These are phyloP conservation scores for Eulacestoma nigropectus DNA, from an alignment of 2,113 vertebrate species.

Conservation along the genomic window DNA sequence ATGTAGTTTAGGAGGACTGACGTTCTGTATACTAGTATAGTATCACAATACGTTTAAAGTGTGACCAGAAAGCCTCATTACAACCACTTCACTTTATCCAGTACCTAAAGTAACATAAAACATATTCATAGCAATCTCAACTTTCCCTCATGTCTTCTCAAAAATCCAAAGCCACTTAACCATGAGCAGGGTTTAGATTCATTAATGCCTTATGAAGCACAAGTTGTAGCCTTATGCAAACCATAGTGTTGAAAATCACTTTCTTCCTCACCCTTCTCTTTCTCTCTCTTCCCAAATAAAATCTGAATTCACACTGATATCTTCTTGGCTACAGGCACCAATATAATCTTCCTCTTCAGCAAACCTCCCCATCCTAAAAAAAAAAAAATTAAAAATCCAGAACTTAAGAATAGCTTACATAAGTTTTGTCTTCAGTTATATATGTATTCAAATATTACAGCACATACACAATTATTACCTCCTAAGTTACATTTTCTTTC, in stretches of 20 bases:
- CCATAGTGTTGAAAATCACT: neutral
- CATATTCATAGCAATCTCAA: neutral
- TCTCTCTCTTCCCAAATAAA: neutral
- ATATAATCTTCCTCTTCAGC: neutral
- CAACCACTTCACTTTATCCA: neutral
- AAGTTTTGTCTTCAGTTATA: neutral
- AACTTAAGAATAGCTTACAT: neutral
- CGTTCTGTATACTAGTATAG: neutral
- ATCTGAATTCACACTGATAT: neutral
- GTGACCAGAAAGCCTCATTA: neutral
- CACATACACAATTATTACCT: neutral
- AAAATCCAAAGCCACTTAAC: neutral
- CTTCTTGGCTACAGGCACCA: neutral
- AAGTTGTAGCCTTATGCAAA: neutral
- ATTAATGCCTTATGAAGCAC: neutral
- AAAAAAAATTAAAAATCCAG: neutral
- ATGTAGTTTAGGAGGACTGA: neutral
- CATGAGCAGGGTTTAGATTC: neutral
- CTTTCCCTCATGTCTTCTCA: neutral
- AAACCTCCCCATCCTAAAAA: neutral
- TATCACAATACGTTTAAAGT: neutral
- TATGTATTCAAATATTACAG: neutral
- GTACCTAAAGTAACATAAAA: neutral
- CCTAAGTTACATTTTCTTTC: neutral
- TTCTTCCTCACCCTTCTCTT: neutral